Evolutionary conservation across 2,113 vertebrate genomes (phyloP), one percentile per base, ranked within the genome.

Genomic region (Lota lota): DNA sequence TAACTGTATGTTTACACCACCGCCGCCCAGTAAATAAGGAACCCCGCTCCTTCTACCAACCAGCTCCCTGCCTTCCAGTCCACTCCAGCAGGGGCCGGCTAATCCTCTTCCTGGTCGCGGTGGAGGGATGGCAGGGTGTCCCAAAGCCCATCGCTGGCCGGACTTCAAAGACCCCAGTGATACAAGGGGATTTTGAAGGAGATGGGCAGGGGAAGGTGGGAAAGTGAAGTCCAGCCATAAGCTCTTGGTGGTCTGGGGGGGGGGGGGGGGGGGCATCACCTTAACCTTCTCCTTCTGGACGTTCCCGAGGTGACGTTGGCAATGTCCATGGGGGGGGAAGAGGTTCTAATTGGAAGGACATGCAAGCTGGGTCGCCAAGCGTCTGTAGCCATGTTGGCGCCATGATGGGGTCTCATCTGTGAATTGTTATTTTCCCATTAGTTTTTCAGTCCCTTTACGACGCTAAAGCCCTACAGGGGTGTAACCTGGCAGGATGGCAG

Each of bases 161-260:
- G 74, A 89, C 87, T 90, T 91, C 87, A 91, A 91, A 91, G 91
- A 83, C 79, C 36, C 40, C 75, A 76, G 78, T 74, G 69, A 81
- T 80, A 47, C 68, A 36, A 69, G 74, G 65, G 53, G 67, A 66
- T 62, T 69, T 19, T 62, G 75, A n/a, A 6, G 40, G 40, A 47
- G 28, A 33, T 33, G 28, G 28, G 28, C 28, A 5, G 53, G 53
- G 63, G 68, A 14, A 14, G 17, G 40, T 5, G 40, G 40, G 40
- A 10, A 47, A 12, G 40, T 12, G 40, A 63, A 47, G 72, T 80
- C 71, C 40, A 11, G 40, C 40, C 12, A 14, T 47, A 47, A 47
- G 53, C 53, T 56, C 53, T 60, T 47, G 40, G 51, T 22, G 67
- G 67, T 62, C 72, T 21, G 64, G 75, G 61, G 68, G 40, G 8